These are phyloP conservation scores for Suillia variegata DNA, from an alignment of 2,888 invertebrate genomes.

Conservation along the genomic window DNA sequence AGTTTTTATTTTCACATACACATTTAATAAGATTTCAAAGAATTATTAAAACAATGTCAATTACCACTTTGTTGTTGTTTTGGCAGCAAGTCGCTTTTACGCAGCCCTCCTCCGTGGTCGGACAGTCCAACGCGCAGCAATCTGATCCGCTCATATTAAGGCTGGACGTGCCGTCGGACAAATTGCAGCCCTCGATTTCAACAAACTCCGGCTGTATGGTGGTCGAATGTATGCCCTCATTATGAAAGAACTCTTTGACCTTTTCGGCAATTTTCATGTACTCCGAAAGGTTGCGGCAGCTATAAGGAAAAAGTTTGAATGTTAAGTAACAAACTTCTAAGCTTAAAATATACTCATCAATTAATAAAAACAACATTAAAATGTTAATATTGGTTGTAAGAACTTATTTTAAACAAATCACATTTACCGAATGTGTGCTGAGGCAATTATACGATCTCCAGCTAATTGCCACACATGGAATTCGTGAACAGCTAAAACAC, in stretches of 20 bases:
- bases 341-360: not conserved
- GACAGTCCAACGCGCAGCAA: conserved; percentile 85
- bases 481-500: conserved; percentile 94
- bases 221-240: conserved; percentile 97
- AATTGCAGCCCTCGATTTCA: conserved; percentile 69
- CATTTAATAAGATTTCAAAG: not conserved
- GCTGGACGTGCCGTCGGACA: conserved; percentile 61
- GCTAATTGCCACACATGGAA: conserved; percentile 99
- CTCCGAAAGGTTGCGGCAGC: conserved; percentile 90
- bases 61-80: conserved; percentile 60
- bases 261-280: conserved; percentile 97
- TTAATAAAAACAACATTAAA: not conserved
- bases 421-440: conserved; percentile 86
- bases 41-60: conserved; percentile 18
- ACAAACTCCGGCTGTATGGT: conserved; percentile 98
- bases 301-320: conserved; percentile 47
- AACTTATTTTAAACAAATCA: no score
- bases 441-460: conserved; percentile 95
- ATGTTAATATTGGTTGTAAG: no score
- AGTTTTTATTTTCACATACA: not conserved
- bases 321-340: not conserved
- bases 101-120: conserved; percentile 81
- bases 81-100: conserved; percentile 85
- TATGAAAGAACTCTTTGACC: conserved; percentile 96
- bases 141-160: conserved; percentile 64